Conservation (phyloP, 2,113 vertebrate genomes). For the Morone chrysops region DNA sequence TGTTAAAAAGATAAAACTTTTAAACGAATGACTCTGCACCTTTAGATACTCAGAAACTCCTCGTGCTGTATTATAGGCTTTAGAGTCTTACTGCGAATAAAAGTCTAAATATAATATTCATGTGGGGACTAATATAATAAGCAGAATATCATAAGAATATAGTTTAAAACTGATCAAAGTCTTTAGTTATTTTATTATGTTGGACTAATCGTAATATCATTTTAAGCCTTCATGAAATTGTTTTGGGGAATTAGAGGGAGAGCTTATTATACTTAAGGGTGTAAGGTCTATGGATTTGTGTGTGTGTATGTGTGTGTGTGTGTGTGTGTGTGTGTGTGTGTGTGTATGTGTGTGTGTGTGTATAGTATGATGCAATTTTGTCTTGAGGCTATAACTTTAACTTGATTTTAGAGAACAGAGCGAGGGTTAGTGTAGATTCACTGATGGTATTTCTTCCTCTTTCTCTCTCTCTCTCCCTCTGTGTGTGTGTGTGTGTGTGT, state of each 20-base stretch:
- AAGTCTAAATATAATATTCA: not conserved
- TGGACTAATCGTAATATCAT: not conserved
- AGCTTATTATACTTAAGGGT: too few species aligned
- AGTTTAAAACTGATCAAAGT: not conserved
- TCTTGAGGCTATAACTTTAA: not conserved
- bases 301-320: not conserved
- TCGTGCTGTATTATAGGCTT: not conserved
- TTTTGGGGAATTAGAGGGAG: too few species aligned
- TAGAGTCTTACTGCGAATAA: not conserved
- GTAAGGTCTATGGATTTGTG: too few species aligned
- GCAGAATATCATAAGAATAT: not conserved
- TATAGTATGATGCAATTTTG: not conserved
- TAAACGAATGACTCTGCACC: not conserved
- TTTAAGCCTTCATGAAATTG: too few species aligned
- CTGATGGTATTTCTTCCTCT: not conserved
- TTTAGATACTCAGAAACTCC: not conserved
- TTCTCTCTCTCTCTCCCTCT: not conserved
- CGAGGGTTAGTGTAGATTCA: not conserved
- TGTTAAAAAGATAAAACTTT: not conserved
- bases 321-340: not conserved
- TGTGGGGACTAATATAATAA: not conserved
- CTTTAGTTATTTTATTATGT: not conserved
- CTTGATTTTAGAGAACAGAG: not conserved
- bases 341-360: not conserved
- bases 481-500: too few species aligned